Base-by-base conservation (phyloP, 2,888 invertebrate genomes). In the Netelia virgata region DNA sequence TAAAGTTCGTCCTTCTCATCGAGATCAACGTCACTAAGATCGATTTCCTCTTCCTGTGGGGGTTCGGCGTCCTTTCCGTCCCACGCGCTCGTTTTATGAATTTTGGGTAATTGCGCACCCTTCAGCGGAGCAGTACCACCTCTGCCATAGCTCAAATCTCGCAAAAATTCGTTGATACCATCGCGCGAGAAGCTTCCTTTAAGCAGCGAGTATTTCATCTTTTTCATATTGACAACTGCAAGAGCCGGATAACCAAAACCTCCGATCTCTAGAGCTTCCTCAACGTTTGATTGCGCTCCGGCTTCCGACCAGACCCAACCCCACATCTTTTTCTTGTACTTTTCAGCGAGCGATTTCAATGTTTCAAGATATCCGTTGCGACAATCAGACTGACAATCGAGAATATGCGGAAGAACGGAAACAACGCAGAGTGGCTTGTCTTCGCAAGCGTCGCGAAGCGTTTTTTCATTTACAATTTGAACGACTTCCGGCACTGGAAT, bases 201-300 rank as follows among this genome's bases (percentile, higher is more conserved):
- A 1, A 99, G 95, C 8, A 98, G 95, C 0, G 99, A 97, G 94
- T 97, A 99, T 94, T 99, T 99, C 96, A 98, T 97, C 94, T 99
- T 99, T 94, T 99, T 98, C 14, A 97, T 96, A 94, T 99, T 99
- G 80, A 99, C 97, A 18, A 98, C 98, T 6, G 98, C 99, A 97
- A 99, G 97, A 0, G 99, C 99, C 1, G 99, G 99, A 94, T 99
- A 99, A 10, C 99, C 99, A 94, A 99, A 99, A 6, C 96, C 99
- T 86, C 99, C 99, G 87, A 99, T 97, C 92, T 98, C 99, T 50
- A 99, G 94, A 0, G 98, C 96, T 86, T 96, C 96, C 93, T 99
- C 99, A 18, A 99, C 93, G 0, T 96, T 95, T 0, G 95, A 93
- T 93, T 99, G 99, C 1, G 97, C 95, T 10, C 96, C 97, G 59